phyloP scores from a whole-genome alignment of 2,113 vertebrate genomes.

The Thomomys bottae region DNA sequence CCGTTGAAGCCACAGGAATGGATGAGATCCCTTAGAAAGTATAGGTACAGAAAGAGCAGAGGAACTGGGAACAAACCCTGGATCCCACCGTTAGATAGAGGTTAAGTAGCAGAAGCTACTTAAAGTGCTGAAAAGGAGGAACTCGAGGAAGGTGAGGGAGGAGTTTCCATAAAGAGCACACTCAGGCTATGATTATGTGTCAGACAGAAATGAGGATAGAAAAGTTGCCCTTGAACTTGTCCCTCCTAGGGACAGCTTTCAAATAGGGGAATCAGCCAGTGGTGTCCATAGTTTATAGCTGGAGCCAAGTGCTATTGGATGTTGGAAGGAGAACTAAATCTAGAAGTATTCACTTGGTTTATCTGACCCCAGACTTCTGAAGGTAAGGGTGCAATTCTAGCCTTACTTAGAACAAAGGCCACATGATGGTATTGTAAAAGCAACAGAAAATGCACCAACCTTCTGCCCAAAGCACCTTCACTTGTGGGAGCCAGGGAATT shows the following conservation, averaged over 20 bases:
- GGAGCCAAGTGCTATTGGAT: background rate
- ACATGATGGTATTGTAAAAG: background rate
- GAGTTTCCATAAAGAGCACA: too few relatives aligned
- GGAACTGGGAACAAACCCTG: too few relatives aligned
- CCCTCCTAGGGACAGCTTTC: background rate
- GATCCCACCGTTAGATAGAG: too few relatives aligned
- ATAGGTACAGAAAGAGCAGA: too few relatives aligned
- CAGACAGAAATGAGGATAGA: background rate
- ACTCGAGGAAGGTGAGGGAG: too few relatives aligned
- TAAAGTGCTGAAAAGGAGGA: too few relatives aligned
- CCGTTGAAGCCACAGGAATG: too few relatives aligned
- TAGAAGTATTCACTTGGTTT: background rate
- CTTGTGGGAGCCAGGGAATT: background rate
- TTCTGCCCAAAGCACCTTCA: background rate
- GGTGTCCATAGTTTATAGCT: background rate
- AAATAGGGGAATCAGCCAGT: background rate
- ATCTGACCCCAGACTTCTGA: background rate
- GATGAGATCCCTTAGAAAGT: too few relatives aligned
- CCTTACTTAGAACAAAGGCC: background rate
- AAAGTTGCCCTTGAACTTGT: background rate
- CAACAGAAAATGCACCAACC: background rate
- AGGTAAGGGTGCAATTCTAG: background rate
- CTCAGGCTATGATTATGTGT: background rate
- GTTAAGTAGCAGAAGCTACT: too few relatives aligned
- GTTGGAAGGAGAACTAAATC: background rate